Conservation (phyloP, 2,888 invertebrate species). For the Endomychus coccineus region DNA sequence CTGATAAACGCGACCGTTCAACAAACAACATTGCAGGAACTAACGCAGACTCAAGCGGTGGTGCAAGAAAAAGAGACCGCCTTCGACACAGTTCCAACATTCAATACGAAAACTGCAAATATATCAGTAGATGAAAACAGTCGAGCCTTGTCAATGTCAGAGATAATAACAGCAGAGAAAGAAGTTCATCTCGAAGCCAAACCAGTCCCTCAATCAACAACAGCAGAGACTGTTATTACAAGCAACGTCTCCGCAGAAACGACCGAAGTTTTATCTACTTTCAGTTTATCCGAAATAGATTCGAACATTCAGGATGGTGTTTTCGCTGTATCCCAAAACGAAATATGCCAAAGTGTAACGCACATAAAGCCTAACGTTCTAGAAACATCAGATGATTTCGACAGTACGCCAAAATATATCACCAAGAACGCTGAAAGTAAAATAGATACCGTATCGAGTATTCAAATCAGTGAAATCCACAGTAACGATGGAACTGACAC, state of each 20-base stretch:
- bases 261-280: slow-evolving; percentile 31
- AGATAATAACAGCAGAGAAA: slow-evolving; percentile 47
- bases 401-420: slow-evolving; percentile 43
- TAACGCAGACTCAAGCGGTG: slow-evolving; percentile 34
- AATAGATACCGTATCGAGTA: slow-evolving; percentile 49
- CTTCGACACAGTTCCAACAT: slow-evolving; percentile 19
- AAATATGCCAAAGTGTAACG: slow-evolving; percentile 24
- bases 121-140: slow-evolving; percentile 42
- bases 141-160: slow-evolving; percentile 42
- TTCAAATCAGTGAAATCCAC: slow-evolving; percentile 52
- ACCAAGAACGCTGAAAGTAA: slow-evolving; percentile 48
- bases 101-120: slow-evolving; percentile 38
- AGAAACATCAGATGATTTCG: slow-evolving; percentile 31
- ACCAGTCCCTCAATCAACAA: slow-evolving; percentile 31
- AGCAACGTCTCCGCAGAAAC: slow-evolving; percentile 44
- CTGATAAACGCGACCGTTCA: slow-evolving; percentile 31
- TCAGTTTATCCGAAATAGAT: slow-evolving; percentile 22
- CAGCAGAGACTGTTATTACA: slow-evolving; percentile 36
- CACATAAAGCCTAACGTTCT: slow-evolving; percentile 22
- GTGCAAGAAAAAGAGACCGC: slow-evolving; percentile 38
- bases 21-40: slow-evolving; percentile 32
- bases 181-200: slow-evolving; percentile 40
- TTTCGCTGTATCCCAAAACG: slow-evolving; percentile 25
- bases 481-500: slow-evolving; percentile 32
- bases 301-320: slow-evolving; percentile 15